Evolutionary conservation across 2,797 vertebrate genomes (phyloP), one percentile per base, ranked within the genome.

Genomic region (Gastrophryne carolinensis): DNA sequence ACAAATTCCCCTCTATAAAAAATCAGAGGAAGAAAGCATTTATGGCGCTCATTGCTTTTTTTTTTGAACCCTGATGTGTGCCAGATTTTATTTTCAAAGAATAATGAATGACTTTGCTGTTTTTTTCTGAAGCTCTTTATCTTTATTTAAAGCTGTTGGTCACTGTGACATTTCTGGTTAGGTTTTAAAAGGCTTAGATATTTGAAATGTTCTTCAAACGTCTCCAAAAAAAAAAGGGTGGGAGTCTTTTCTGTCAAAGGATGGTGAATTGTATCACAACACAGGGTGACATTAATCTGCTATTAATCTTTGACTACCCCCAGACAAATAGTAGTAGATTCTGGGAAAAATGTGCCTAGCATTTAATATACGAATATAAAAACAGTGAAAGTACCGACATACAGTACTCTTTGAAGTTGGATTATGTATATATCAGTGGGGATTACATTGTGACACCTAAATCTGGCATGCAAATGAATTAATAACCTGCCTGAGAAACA

Each of bases 181-280:
- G 61, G 69, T 67, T 83, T 11, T 53, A 63, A 71, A 13, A 70
- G 79, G 79, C 73, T 76, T 79, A 64, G 30, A 75, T 27, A 47
- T 49, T 52, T 47, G 10, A 30, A 66, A 47, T 61, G 56, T 66
- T 61, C 24, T 3, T 67, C 58, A 11, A 32, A 78, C 17, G 49
- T 5, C 44, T 21, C 4, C 64, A 39, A 15, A 15, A 41, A 44
- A 17, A 5, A 79, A 1, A 15, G 73, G 21, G 44, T 41, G 71
- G 6, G 44, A 73, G 75, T 79, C 57, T 23, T 15, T 66, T 39
- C 15, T 32, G 61, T 71, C 68, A 52, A 3, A 66, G 30, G 32
- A 5, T 58, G 3, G 2, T 15, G 39, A 49, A 68, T 15, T 68
- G 52, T 62, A 82, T 53, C 44, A 69, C 47, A 66, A 75, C 26